Evolutionary conservation across 2,797 vertebrate genomes (phyloP).

Genomic region (Sandelia bainsii): DNA sequence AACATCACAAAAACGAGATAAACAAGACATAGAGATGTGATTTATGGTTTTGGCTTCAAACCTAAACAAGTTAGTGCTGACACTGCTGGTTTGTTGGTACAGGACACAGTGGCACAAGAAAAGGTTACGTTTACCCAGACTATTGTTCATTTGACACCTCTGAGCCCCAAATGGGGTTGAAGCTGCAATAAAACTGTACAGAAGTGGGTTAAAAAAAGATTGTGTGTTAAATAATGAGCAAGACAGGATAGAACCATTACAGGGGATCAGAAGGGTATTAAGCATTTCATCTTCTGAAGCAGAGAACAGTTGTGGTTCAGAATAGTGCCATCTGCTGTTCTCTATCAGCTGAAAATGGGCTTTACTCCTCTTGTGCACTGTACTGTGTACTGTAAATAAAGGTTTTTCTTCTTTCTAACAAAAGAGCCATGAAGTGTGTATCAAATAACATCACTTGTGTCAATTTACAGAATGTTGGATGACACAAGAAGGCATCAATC

Average conservation of each 20-base stretch:
- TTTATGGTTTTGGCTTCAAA: conserved; percentile 52
- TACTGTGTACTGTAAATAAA: conserved; percentile 5
- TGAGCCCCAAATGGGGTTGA: conserved; percentile 7
- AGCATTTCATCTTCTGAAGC: conserved; percentile 1
- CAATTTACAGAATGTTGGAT: too few relatives aligned
- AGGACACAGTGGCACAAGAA: conserved; percentile 8
- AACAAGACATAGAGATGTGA: conserved; percentile 42
- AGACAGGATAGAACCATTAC: background rate
- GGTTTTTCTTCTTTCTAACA: background rate
- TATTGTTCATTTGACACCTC: conserved; percentile 12
- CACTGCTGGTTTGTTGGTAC: conserved; percentile 28
- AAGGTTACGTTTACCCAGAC: background rate
- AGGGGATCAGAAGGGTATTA: conserved; percentile 5
- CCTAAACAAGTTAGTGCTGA: conserved; percentile 50
- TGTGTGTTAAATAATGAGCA: conserved; percentile 10
- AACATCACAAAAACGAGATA: conserved; percentile 26
- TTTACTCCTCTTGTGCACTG: background rate
- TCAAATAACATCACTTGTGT: too few relatives aligned
- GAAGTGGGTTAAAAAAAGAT: background rate
- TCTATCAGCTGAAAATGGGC: conserved; percentile 2
- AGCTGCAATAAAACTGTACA: conserved; percentile 17
- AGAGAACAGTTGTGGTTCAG: conserved; percentile 3
- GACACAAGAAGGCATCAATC: too few relatives aligned
- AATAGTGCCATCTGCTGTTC: background rate
- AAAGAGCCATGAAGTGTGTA: too few relatives aligned